phyloP scores from a whole-genome alignment of 2,888 invertebrate species.

The Hedychridium roseum region DNA sequence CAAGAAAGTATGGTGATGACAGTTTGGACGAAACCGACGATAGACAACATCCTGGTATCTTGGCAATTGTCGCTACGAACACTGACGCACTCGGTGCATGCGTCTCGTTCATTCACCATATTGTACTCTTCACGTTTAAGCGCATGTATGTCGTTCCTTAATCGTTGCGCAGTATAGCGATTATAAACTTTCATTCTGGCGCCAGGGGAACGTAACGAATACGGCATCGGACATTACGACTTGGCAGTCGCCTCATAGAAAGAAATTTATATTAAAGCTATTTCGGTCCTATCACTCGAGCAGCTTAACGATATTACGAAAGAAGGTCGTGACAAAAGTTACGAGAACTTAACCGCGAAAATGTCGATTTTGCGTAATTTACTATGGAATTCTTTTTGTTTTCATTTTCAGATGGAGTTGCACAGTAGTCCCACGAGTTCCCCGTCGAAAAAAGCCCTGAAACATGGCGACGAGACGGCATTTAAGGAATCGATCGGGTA shows the following conservation, averaged over 20 bases:
- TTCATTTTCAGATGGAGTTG: conserved; percentile 57
- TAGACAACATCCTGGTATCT: background rate
- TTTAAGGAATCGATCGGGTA: conserved; percentile 53
- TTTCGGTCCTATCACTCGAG: too few species aligned
- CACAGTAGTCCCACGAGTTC: conserved; percentile 47
- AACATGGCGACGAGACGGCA: conserved; percentile 46
- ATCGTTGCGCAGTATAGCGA: background rate
- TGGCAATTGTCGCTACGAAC: conserved; percentile 3
- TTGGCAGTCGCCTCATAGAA: too few species aligned
- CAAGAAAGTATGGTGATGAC: background rate
- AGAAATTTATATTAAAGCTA: too few species aligned
- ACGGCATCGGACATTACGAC: too few species aligned
- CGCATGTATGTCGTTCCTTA: too few species aligned
- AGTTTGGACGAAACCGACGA: background rate
- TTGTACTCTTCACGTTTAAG: background rate
- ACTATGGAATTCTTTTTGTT: conserved; percentile 8
- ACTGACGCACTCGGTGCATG: too few species aligned
- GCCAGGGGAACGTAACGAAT: background rate
- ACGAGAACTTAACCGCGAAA: too few species aligned
- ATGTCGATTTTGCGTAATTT: too few species aligned
- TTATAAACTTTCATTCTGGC: background rate
- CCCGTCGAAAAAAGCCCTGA: conserved; percentile 42
- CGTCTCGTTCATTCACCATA: conserved; percentile 1
- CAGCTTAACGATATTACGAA: too few species aligned
- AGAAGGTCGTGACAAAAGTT: too few species aligned